phyloP scores from a whole-genome alignment of 2,113 vertebrate species.

The Osmerus mordax region DNA sequence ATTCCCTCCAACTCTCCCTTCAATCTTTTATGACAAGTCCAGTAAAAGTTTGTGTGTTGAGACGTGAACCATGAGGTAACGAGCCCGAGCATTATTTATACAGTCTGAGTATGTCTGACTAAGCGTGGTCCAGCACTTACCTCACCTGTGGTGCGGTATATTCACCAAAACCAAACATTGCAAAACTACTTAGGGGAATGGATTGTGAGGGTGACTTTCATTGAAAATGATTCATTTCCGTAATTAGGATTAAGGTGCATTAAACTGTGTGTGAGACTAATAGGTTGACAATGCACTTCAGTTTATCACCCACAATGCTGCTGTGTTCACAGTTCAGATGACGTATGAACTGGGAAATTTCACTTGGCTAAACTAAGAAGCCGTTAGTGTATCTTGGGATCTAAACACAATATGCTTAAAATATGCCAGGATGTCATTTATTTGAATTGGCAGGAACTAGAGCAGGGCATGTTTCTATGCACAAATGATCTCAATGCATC shows the following conservation, averaged over 20 bases:
- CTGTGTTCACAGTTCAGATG: conserved; percentile 3
- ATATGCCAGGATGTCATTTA: background rate
- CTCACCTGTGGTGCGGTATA: conserved; percentile 36
- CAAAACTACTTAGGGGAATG: background rate
- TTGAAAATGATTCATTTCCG: conserved; percentile 17
- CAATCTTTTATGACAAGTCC: conserved; percentile 56
- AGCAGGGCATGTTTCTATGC: background rate
- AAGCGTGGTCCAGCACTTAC: conserved; percentile 45
- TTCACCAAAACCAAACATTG: conserved; percentile 28
- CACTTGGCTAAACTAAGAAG: background rate
- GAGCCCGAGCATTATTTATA: conserved; percentile 50
- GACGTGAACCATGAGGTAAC: conserved; percentile 48
- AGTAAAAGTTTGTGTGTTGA: conserved; percentile 52
- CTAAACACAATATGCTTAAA: background rate
- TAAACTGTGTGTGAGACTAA: background rate
- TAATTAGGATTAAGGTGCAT: conserved; percentile 6
- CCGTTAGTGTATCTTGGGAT: background rate
- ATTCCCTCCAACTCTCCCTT: conserved; percentile 52
- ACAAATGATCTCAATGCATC: background rate
- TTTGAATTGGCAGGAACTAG: background rate
- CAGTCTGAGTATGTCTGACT: conserved; percentile 42
- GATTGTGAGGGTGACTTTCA: conserved; percentile 11
- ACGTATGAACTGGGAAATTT: conserved; percentile 7
- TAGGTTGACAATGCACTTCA: conserved; percentile 1
- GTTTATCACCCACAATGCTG: background rate